Evolutionary conservation across 2,113 vertebrate genomes (phyloP), one percentile per base, ranked within the genome.

Genomic region (Sylvia atricapilla): DNA sequence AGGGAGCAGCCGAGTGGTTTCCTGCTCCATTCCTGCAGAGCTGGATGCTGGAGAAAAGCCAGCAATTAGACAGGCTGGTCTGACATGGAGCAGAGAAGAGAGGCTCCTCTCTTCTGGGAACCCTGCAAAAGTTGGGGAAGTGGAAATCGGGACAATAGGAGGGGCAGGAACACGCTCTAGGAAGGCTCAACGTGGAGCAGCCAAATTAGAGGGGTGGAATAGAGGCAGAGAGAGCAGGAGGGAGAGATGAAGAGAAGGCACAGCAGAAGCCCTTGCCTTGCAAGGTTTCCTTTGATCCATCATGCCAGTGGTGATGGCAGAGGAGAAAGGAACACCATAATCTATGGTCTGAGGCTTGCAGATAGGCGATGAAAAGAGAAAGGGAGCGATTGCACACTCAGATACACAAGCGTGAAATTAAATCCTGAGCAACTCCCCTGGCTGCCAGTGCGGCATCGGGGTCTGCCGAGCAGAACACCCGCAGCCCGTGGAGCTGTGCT

Each of bases 391-490:
- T 66, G 79, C 35, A 78, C 68, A 43, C 72, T 82, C 85, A 39
- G 69, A 81, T 28, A 84, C 85, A 87, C 76, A 75, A 64, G 90
- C 3, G 4, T 95, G 86, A 93, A 81, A 93, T 93, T 30, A 84
- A 95, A 89, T 18, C 80, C 86, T 2, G 23, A 76, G 80, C 58
- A 84, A 13, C 44, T 90, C 44, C 79, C 70, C 59, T 7, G 68
- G 83, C 73, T 81, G 87, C 66, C 1, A 20, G 87, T 47, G 64
- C 84, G 23, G 50, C 2, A 2, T 2, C 1, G 16, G 55, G 11
- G 56, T 1, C 50, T 7, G 23, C 14, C 1, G 17, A 75, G 89
- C 6, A 0, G 1, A 20, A 80, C 87, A 35, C 37, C 66, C 11
- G 4, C 81, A 81, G 63, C 11, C 75, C 2, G 9, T 1, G 33